phyloP scores from a whole-genome alignment of 2,888 invertebrate genomes.

The Apamea anceps region DNA sequence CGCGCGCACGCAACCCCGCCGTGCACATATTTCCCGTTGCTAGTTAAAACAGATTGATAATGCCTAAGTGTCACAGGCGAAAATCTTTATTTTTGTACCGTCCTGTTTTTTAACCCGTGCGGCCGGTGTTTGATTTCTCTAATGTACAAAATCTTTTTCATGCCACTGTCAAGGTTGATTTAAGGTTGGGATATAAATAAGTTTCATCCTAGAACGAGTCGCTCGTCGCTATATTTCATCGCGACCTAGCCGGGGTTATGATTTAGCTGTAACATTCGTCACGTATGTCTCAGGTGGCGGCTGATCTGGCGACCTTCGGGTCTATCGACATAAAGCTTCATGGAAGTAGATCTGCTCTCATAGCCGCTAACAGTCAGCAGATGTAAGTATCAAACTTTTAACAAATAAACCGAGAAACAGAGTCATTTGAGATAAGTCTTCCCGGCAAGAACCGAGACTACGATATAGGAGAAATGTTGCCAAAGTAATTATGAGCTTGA shows the following conservation, averaged over 20 bases:
- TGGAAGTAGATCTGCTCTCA: conserved; percentile 88
- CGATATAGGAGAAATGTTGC: neutral
- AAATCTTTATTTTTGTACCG: conserved; percentile 84
- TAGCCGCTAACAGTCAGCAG: conserved; percentile 91
- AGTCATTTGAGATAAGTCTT: neutral
- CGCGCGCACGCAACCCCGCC: conserved; percentile 65
- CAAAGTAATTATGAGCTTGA: too few relatives aligned
- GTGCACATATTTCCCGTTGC: conserved; percentile 79
- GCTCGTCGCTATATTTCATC: conserved; percentile 77
- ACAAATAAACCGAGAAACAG: neutral
- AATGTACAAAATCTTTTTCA: conserved; percentile 84
- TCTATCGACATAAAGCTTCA: conserved; percentile 91
- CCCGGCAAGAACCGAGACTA: too few relatives aligned
- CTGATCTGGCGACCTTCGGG: conserved; percentile 90
- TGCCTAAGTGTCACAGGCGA: conserved; percentile 87
- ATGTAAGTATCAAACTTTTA: conserved; percentile 86
- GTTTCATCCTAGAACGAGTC: conserved; percentile 74
- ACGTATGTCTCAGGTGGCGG: conserved; percentile 85
- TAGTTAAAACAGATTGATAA: conserved; percentile 89
- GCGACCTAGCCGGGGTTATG: conserved; percentile 66
- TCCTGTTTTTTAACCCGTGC: conserved; percentile 74
- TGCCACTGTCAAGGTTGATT: conserved; percentile 89
- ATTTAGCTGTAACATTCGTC: conserved; percentile 56
- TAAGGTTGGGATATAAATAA: conserved; percentile 89
- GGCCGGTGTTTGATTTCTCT: conserved; percentile 82